These are phyloP conservation scores for Fregetta grallaria DNA, from an alignment of 2,113 vertebrate species.

Conservation along the genomic window DNA sequence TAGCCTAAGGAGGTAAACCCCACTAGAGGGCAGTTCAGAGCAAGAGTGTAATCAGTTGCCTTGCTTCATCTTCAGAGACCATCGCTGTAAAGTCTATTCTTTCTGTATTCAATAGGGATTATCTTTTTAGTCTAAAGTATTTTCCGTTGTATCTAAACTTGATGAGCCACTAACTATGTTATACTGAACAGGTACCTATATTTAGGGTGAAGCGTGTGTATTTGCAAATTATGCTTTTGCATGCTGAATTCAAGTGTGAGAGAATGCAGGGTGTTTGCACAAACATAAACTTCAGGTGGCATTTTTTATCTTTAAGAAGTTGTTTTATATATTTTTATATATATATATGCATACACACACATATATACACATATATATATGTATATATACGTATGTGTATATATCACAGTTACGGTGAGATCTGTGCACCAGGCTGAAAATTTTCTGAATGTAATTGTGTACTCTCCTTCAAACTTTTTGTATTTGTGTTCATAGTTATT, in stretches of 20 bases:
- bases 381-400: neutral
- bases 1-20: neutral
- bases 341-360: rapidly evolving
- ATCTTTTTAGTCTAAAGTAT: neutral
- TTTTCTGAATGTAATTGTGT: neutral
- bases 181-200: neutral
- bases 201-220: neutral
- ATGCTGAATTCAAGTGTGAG: neutral
- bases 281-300: neutral
- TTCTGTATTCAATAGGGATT: neutral
- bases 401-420: neutral
- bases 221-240: rapidly evolving
- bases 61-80: neutral
- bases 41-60: neutral
- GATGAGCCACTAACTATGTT: neutral
- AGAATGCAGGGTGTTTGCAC: neutral
- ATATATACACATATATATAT: rapidly evolving
- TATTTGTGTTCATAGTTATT: neutral
- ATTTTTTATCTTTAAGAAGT: neutral
- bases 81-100: neutral
- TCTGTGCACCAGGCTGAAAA: neutral
- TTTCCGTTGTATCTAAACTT: neutral
- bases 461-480: neutral
- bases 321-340: neutral
- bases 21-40: neutral